These are phyloP conservation scores for Spilogale gracilis DNA, from an alignment of 2,113 vertebrate genomes.

Conservation along the genomic window DNA sequence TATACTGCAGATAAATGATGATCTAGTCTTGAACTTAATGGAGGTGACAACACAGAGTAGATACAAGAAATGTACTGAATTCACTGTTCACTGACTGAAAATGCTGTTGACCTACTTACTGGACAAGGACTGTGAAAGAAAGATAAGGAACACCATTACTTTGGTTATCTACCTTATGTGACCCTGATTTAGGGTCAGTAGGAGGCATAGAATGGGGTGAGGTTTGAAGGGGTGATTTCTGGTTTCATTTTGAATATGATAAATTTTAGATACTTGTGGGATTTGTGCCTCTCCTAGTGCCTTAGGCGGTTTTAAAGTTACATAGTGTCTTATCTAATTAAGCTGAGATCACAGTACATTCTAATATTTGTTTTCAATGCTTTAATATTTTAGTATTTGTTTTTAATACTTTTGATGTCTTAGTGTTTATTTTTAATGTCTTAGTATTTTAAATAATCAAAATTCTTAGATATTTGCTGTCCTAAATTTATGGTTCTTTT, in stretches of 20 bases:
- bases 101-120: background rate
- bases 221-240: constrained; percentile 45
- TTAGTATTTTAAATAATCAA: constrained; percentile 67
- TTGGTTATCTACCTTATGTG: background rate
- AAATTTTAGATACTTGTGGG: constrained; percentile 6
- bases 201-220: background rate
- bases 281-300: background rate
- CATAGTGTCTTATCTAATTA: constrained; percentile 60
- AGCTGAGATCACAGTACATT: constrained; percentile 46
- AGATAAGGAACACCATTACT: background rate
- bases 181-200: background rate
- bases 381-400: constrained; percentile 76
- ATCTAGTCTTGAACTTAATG: constrained; percentile 17
- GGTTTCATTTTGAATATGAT: constrained; percentile 58
- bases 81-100: background rate
- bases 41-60: background rate
- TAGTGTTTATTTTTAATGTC: constrained; percentile 71
- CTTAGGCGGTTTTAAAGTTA: constrained; percentile 61
- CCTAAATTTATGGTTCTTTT: constrained; percentile 61
- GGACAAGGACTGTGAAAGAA: background rate
- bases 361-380: constrained; percentile 65
- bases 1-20: background rate
- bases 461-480: constrained; percentile 61
- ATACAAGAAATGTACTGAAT: background rate
- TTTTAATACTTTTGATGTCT: constrained; percentile 67